Conservation (phyloP, 2,797 vertebrate genomes). For the Fundulus diaphanus region DNA sequence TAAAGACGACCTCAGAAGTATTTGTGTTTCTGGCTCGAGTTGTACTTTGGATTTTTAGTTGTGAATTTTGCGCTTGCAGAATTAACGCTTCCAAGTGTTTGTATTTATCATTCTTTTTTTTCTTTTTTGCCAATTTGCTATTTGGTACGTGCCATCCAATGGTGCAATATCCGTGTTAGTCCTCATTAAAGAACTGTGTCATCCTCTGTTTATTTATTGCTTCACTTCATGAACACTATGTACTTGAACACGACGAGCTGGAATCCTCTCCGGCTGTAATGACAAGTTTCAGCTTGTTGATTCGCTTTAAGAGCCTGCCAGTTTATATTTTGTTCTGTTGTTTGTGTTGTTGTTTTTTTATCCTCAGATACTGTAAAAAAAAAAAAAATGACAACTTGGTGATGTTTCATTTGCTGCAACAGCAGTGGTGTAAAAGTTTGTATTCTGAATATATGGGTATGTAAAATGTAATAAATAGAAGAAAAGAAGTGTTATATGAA, state of each 20-base stretch:
- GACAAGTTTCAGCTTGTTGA: conserved; percentile 48
- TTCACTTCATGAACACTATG: conserved; percentile 49
- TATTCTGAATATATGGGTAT: background rate
- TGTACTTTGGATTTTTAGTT: conserved; percentile 48
- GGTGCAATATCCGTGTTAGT: conserved; percentile 73
- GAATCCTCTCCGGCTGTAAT: conserved; percentile 58
- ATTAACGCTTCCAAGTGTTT: conserved; percentile 56
- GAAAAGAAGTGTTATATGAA: background rate
- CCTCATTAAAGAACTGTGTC: conserved; percentile 44
- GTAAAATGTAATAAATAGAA: background rate
- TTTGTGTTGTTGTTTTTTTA: background rate
- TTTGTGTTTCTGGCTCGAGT: conserved; percentile 33
- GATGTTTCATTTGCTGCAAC: background rate
- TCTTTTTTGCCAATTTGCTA: conserved; percentile 63
- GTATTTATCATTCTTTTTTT: conserved; percentile 54
- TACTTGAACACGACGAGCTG: conserved; percentile 79
- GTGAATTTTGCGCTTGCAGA: conserved; percentile 58
- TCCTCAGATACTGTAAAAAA: background rate
- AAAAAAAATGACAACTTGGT: background rate
- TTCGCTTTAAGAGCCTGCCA: background rate
- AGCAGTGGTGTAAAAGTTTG: background rate
- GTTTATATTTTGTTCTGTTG: background rate
- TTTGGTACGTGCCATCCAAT: conserved; percentile 73
- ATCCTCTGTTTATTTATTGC: conserved; percentile 62
- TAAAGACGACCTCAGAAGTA: conserved; percentile 55